A percentile compares a stretch with the other conserved stretches of the same genome.
These are phyloP conservation scores for Coilia nasus DNA, from an alignment of 2,797 vertebrate genomes.

Conservation along the genomic window DNA sequence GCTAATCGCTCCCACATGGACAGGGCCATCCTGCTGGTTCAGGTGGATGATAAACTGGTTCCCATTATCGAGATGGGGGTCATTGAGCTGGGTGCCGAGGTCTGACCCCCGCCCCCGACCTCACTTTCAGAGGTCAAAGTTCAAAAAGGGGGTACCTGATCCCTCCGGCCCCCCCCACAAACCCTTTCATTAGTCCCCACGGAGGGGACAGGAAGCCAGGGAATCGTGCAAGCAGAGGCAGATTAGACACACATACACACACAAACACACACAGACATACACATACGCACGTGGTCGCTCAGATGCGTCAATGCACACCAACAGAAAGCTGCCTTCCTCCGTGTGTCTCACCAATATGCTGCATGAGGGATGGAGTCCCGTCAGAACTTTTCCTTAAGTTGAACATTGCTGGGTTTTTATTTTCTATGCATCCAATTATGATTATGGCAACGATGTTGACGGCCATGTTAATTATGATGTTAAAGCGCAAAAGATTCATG, in stretches of 20 bases:
- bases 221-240: constrained; percentile 67
- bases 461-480: neutral
- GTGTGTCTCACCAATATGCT: constrained; percentile 75
- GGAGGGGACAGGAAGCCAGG: constrained; percentile 61
- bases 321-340: constrained; percentile 74
- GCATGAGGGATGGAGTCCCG: constrained; percentile 87
- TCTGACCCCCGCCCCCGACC: constrained; percentile 72
- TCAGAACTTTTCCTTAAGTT: constrained; percentile 76
- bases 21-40: constrained; percentile 98
- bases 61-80: constrained; percentile 96
- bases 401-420: constrained; percentile 69
- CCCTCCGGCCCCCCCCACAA: constrained; percentile 10
- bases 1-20: constrained; percentile 95
- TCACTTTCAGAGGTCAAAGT: neutral
- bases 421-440: constrained; percentile 43
- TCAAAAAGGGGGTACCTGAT: neutral
- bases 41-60: constrained; percentile 98
- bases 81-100: constrained; percentile 97
- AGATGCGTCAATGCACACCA: constrained; percentile 39
- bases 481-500: neutral
- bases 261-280: constrained; percentile 28
- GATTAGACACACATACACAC: constrained; percentile 56
- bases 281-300: constrained; percentile 54
- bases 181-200: constrained; percentile 21
- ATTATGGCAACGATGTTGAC: neutral